Base-by-base conservation (phyloP, 2,113 vertebrate genomes). In the Axis porcinus region DNA sequence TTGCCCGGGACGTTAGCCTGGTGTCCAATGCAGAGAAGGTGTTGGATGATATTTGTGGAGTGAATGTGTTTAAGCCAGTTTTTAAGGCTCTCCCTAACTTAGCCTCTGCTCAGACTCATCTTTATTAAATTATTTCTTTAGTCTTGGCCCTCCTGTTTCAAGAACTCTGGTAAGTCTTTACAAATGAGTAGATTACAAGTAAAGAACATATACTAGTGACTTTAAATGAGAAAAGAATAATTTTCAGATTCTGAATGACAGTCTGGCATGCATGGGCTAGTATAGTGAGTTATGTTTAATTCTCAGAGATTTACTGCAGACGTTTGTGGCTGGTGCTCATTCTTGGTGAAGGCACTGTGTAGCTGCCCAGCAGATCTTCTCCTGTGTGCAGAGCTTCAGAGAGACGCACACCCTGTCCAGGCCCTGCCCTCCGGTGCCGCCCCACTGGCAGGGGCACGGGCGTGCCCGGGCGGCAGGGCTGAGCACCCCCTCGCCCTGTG, bases 131-230 rank as follows among this genome's bases (percentile, higher is more conserved):
- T 55, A 47, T 14, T 33, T 45, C 62, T 94, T 10, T 86, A 17
- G 36, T 4, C 33, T 1, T n/a, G 70, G 21, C 10, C 50, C 43
- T 74, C 40, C 54, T 95, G 4, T 86, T 91, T 70, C 23, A 90
- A 57, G 16, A 58, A 47, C 50, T 81, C 82, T 78, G 27, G 30
- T 52, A 55, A 84, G 58, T 47, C 17, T 33, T 95, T 86, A 86
- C 23, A 93, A 94, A 45, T 91, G 10, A 96, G 7, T 89, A 36
- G 23, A 86, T 86, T 86, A 76, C 1, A 91, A 83, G 70, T 25
- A 60, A 92, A 64, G 45, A 84, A 57, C 8, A n/a, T 43, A 36
- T 15, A 36, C 28, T 43, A 12, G 21, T 78, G 50, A 82, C n/a
- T 95, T 82, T 52, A 64, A 86, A 28, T 14, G 36, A 92, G 50